Conservation (phyloP, 2,888 invertebrate genomes). For the Cheilosia scutellata region DNA sequence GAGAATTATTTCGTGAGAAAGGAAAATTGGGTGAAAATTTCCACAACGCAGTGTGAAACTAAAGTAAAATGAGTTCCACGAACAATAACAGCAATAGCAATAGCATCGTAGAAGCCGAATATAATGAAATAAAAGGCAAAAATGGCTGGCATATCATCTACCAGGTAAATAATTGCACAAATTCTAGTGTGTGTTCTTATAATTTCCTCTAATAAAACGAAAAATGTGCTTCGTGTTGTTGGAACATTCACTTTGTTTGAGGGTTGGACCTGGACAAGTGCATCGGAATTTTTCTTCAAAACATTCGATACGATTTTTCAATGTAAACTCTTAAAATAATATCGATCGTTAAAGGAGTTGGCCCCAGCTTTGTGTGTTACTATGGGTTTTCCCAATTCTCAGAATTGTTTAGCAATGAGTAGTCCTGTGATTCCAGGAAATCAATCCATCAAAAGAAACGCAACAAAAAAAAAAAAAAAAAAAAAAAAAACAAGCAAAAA, state of each 20-base stretch:
- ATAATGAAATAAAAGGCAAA: constrained; percentile 88
- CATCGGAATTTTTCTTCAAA: constrained; percentile 38
- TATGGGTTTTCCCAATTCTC: constrained; percentile 56
- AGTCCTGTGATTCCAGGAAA: constrained; percentile 70
- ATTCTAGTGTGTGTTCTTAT: constrained; percentile 23
- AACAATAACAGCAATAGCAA: constrained; percentile 73
- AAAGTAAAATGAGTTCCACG: constrained; percentile 63
- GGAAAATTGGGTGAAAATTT: constrained; percentile 58
- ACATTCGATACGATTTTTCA: not conserved
- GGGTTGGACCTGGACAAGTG: constrained; percentile 24
- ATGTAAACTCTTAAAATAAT: not conserved
- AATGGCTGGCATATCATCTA: constrained; percentile 89
- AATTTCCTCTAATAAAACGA: constrained; percentile 12
- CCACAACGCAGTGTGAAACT: constrained; percentile 31
- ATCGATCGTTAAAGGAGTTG: constrained; percentile 36
- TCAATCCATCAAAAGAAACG: constrained; percentile 50
- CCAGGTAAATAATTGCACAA: constrained; percentile 86
- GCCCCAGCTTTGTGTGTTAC: not conserved
- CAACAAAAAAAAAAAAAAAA: constrained; percentile 16
- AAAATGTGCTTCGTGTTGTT: constrained; percentile 44
- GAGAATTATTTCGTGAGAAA: constrained; percentile 53
- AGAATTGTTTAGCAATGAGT: constrained; percentile 62
- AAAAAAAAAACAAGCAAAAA: constrained; percentile 13
- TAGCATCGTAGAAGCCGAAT: constrained; percentile 89
- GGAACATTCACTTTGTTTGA: constrained; percentile 25